Base-by-base conservation (phyloP, 2,888 invertebrate species). In the Autographa pulchrina region DNA sequence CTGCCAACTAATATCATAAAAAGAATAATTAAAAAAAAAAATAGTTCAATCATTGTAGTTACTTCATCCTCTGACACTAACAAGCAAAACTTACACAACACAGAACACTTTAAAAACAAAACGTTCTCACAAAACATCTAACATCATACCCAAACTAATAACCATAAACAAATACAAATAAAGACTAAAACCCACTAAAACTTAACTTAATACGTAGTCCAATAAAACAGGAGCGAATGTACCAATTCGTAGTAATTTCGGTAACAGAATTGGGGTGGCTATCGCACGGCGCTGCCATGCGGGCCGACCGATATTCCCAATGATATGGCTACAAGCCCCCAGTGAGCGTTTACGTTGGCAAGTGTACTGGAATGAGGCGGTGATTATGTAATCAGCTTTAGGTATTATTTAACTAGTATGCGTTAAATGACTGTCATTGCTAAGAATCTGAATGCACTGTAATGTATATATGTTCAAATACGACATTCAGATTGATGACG, bases 231-330 rank as follows among this genome's bases (percentile, higher is more conserved):
- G 68, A 76, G 62, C 68, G 68, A 72, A 66, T 75, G 75, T 84
- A 77, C 78, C 76, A 79, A 81, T 77, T 76, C 74, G 77, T 74
- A 86, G 88, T 88, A 86, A 89, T 88, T 88, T 86, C 80, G 84
- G 85, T 87, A 89, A 88, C 90, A 89, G 89, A 90, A 91, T 90
- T 88, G 87, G 78, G 87, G 77, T 75, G 82, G 83, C 79, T 90
- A 91, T 91, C 91, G 86, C 82, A 61, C 62, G 63, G 67, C 66
- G 83, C 85, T 81, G 85, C 84, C 86, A 92, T 92, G 92, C 91
- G 90, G 92, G 89, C 85, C 79, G 82, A 85, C 85, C 86, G 90
- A 92, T 91, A 90, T 91, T 87, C 86, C 87, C 88, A 85, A 87
- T 87, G 91, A 91, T 90, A 91, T 86, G 85, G 86, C 85, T 81